These are phyloP conservation scores for Leuciscus idus DNA, from an alignment of 2,113 vertebrate species.

Conservation along the genomic window DNA sequence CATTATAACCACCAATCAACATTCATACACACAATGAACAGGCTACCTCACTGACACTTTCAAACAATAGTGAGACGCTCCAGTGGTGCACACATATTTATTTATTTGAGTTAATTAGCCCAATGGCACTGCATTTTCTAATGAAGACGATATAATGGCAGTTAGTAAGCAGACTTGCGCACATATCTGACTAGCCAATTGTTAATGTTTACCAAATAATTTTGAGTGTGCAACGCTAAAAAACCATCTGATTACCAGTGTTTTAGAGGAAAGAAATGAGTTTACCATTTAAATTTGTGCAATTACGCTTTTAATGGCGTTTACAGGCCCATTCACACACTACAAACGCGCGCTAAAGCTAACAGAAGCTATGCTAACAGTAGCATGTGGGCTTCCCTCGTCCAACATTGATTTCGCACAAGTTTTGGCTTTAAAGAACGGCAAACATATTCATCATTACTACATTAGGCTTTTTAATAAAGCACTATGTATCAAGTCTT, in stretches of 20 bases:
- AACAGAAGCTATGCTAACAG: conserved; percentile 25
- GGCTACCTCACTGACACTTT: neutral
- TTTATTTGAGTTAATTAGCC: neutral
- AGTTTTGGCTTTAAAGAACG: neutral
- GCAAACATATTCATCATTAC: neutral
- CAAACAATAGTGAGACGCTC: neutral
- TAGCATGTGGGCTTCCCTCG: neutral
- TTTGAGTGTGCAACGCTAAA: neutral
- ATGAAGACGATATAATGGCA: neutral
- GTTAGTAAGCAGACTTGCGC: neutral
- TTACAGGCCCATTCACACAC: neutral
- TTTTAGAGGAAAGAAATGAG: neutral
- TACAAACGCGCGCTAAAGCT: conserved; percentile 12
- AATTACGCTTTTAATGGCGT: neutral
- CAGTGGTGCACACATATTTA: neutral
- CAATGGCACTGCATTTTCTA: neutral
- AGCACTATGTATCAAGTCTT: conserved; percentile 62
- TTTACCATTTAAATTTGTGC: neutral
- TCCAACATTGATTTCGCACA: neutral
- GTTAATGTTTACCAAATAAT: neutral
- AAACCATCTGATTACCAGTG: neutral
- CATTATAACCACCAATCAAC: neutral
- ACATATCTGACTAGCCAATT: neutral
- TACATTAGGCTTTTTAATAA: neutral
- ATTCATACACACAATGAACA: neutral